Evolutionary conservation across 2,113 vertebrate genomes (phyloP).

Genomic region (Tragelaphus strepsiceros): DNA sequence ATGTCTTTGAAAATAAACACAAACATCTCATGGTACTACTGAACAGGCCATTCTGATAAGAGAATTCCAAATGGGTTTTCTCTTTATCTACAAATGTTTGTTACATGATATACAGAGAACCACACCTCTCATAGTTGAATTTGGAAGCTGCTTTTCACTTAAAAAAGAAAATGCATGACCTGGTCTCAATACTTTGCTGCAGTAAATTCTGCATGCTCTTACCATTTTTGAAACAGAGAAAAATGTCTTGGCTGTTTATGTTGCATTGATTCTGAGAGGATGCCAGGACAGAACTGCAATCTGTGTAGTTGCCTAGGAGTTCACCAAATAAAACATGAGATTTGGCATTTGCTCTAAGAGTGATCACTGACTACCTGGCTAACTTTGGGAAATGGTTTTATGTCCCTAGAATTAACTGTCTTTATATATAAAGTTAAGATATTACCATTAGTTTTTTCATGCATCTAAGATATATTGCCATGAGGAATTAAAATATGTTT

Average conservation of each 20-base stretch:
- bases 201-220: background rate
- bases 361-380: background rate
- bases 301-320: background rate
- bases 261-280: background rate
- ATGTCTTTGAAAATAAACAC: background rate
- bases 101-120: background rate
- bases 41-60: background rate
- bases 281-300: background rate
- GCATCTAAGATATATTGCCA: background rate
- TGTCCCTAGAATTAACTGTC: background rate
- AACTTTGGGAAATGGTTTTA: background rate
- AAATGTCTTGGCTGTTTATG: background rate
- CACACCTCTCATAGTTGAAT: fast-evolving
- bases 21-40: background rate
- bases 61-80: background rate
- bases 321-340: background rate
- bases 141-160: background rate
- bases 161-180: background rate
- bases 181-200: background rate
- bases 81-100: background rate
- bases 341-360: no score
- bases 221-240: background rate
- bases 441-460: background rate
- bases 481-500: background rate
- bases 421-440: background rate